Evolutionary conservation across 2,113 vertebrate genomes (phyloP), one percentile per base, ranked within the genome.

Genomic region (Channa maculata): DNA sequence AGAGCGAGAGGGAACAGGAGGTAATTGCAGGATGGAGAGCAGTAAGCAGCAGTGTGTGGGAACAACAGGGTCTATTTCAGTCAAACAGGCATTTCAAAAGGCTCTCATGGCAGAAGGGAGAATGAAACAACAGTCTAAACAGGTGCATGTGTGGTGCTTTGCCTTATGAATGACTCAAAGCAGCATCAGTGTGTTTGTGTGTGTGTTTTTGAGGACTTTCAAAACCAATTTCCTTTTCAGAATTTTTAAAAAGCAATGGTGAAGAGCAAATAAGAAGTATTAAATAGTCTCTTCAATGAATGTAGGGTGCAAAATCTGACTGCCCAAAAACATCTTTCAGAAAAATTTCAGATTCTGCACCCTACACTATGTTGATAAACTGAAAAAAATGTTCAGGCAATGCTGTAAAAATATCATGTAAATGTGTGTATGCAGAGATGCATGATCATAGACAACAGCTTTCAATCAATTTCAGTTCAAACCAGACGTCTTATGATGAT

Each of bases 11-110:
- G 52, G 73, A 76, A 65, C n/a, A n/a, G 65, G 73, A 60, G 83
- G 80, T 72, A 77, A 88, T 87, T 86, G 80, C 75, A 62, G 51
- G 77, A 88, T 75, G 87, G 73, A 85, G 89, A 89, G 80, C 80
- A 43, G 80, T 63, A 54, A 83, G 86, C 82, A 71, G 79, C 85
- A 57, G 80, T 82, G 87, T 87, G 86, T 76, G 75, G 78, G 82
- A 87, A 89, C 88, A 90, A 91, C 89, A 73, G 88, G 87, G 86
- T 92, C 83, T 84, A 87, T 92, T 92, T 92, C 89, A 92, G 89
- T 90, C 89, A 86, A 79, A 88, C 80, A 71, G 82, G 39, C 75
- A 6, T 85, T 92, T 91, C 86, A 90, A 90, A 92, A 85, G 86
- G 85, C 89, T 92, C 85, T 89, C 75, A 83, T 87, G 87, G 88